A percentile compares a stretch with the other conserved stretches of the same genome.
Conservation (phyloP, 2,888 invertebrate genomes). For the Dasypolia templi region DNA sequence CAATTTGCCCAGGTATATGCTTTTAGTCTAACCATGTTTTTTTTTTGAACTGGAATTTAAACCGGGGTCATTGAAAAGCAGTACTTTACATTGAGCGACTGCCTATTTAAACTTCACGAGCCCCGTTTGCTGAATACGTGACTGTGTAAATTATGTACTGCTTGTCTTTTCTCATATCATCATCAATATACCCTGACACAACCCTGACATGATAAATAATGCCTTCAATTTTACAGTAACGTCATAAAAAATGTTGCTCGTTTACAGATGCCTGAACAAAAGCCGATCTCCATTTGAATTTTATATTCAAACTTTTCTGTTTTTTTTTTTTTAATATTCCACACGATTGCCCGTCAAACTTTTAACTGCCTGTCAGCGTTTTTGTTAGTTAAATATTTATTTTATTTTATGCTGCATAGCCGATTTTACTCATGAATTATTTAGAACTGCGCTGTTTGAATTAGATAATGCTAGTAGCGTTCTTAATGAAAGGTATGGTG, state of each 20-base stretch:
- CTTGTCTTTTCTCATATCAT: neutral
- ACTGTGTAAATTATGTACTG: neutral
- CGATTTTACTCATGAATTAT: conserved; percentile 40
- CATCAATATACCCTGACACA: conserved; percentile 9
- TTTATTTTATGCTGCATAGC: conserved; percentile 9
- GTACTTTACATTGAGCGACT: neutral
- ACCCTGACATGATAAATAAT: conserved; percentile 9
- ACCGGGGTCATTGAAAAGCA: no score
- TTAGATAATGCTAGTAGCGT: neutral
- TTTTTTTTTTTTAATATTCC: conserved; percentile 38
- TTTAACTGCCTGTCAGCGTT: conserved; percentile 21
- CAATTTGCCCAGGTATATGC: no score
- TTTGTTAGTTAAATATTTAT: conserved; percentile 2
- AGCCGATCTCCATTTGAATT: conserved; percentile 22
- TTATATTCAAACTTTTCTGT: conserved; percentile 38
- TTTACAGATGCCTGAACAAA: conserved; percentile 43
- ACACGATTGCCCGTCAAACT: conserved; percentile 36
- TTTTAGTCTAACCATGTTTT: neutral
- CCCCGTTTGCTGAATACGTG: neutral
- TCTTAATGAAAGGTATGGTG: neutral
- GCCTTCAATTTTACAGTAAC: conserved; percentile 9
- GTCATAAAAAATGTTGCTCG: conserved; percentile 26
- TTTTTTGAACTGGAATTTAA: neutral
- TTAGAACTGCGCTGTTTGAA: neutral
- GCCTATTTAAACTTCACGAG: neutral